phyloP scores from a whole-genome alignment of 2,888 invertebrate species.

The Mythimna pallens region DNA sequence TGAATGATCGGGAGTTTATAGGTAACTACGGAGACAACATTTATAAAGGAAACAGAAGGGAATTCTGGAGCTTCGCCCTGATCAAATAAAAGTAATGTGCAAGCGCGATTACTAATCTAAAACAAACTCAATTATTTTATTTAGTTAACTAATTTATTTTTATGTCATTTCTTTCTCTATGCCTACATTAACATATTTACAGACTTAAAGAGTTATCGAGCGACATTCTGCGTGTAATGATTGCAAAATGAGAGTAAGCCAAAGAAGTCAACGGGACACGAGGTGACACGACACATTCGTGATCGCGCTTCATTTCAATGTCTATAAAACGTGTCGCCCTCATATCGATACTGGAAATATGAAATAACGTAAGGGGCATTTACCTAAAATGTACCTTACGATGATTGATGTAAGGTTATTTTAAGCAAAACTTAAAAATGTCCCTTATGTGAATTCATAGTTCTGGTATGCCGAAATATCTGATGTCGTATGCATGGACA shows the following conservation, averaged over 20 bases:
- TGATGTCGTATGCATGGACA: constrained; percentile 69
- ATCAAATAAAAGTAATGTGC: not conserved
- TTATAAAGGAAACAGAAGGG: not conserved
- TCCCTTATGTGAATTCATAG: too few relatives aligned
- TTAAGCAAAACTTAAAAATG: too few relatives aligned
- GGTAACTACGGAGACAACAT: constrained; percentile 9
- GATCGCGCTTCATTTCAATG: constrained; percentile 45
- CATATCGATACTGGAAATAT: not conserved
- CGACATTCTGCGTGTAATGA: constrained; percentile 12
- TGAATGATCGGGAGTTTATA: not conserved
- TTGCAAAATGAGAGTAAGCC: constrained; percentile 31
- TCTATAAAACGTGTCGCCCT: constrained; percentile 50
- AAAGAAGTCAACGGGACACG: constrained; percentile 36
- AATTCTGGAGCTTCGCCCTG: not conserved
- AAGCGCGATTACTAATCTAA: not conserved
- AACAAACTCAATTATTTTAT: constrained; percentile 2
- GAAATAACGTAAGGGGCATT: too few relatives aligned
- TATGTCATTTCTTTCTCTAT: not conserved
- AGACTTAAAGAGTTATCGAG: constrained; percentile 1
- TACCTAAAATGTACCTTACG: too few relatives aligned
- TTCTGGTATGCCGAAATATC: constrained; percentile 58
- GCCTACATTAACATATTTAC: not conserved
- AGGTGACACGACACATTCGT: constrained; percentile 40
- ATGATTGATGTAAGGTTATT: too few relatives aligned
- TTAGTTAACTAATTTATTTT: not conserved